These are phyloP conservation scores for Bombus pascuorum DNA, from an alignment of 1,140 invertebrate genomes.

Conservation along the genomic window DNA sequence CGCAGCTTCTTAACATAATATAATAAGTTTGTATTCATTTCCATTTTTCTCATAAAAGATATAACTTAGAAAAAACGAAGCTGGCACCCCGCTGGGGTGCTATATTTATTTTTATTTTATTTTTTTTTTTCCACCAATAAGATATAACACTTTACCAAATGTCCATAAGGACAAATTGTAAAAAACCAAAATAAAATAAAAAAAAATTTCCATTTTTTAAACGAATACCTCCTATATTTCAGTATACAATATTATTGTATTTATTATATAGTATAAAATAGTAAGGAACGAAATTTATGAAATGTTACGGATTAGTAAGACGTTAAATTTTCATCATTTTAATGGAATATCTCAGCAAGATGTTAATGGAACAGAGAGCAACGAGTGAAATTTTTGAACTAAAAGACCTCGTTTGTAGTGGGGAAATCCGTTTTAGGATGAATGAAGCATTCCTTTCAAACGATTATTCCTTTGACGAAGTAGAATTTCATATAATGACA, in stretches of 20 bases:
- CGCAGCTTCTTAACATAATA: no score
- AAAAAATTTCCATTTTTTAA: not conserved
- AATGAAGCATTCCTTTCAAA: not conserved
- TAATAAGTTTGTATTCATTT: not conserved
- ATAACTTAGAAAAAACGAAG: no score
- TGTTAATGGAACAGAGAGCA: not conserved
- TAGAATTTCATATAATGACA: conserved; percentile 21
- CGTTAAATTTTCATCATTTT: not conserved
- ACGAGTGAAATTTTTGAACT: not conserved
- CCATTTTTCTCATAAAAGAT: not conserved
- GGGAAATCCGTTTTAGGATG: not conserved
- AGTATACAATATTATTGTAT: no score
- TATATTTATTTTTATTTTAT: no score
- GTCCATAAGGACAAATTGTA: no score
- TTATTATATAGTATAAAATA: not conserved
- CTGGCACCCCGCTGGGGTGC: no score
- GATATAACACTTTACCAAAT: no score
- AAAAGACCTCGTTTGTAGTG: not conserved
- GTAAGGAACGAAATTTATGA: not conserved
- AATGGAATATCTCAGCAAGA: not conserved
- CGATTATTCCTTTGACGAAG: conserved; percentile 6
- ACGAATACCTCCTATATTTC: no score
- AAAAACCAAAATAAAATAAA: no score
- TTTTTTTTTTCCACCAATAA: no score
- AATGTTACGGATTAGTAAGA: not conserved